Conservation (phyloP, 1,140 invertebrate genomes). For the Riptortus pedestris region DNA sequence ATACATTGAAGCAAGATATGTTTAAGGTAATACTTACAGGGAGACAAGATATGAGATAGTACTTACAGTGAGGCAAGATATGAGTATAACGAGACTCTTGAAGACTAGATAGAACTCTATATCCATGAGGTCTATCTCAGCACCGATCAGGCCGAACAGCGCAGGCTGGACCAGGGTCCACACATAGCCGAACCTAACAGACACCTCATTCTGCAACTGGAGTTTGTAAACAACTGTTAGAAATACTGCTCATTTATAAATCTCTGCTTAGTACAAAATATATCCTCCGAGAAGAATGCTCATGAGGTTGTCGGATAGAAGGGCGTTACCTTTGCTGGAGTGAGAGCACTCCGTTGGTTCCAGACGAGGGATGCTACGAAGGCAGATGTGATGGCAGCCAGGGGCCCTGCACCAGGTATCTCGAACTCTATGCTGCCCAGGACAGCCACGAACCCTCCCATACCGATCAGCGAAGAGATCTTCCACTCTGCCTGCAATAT, state of each 20-base stretch:
- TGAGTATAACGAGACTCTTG: slow-evolving; percentile 27
- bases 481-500: slow-evolving; percentile 27
- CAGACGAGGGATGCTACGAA: slow-evolving; percentile 48
- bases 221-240: not conserved
- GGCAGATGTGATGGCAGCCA: slow-evolving; percentile 48
- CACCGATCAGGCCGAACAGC: slow-evolving; percentile 58
- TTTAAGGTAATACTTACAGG: too few species aligned
- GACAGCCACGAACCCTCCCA: slow-evolving; percentile 47
- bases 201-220: slow-evolving; percentile 38
- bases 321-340: not conserved
- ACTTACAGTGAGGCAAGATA: slow-evolving; percentile 29
- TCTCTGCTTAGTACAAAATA: too few species aligned
- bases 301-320: too few species aligned
- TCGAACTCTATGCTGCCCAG: slow-evolving; percentile 48
- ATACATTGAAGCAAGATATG: too few species aligned
- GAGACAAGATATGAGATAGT: too few species aligned
- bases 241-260: too few species aligned
- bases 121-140: slow-evolving; percentile 44
- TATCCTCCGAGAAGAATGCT: too few species aligned
- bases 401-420: slow-evolving; percentile 50
- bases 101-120: slow-evolving; percentile 8
- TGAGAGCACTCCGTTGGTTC: slow-evolving; percentile 30
- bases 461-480: slow-evolving; percentile 42
- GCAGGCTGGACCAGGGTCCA: slow-evolving; percentile 60
- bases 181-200: slow-evolving; percentile 42